Evolutionary conservation across 1,140 invertebrate genomes (phyloP).

Genomic region (Drosophila fuyamai): DNA sequence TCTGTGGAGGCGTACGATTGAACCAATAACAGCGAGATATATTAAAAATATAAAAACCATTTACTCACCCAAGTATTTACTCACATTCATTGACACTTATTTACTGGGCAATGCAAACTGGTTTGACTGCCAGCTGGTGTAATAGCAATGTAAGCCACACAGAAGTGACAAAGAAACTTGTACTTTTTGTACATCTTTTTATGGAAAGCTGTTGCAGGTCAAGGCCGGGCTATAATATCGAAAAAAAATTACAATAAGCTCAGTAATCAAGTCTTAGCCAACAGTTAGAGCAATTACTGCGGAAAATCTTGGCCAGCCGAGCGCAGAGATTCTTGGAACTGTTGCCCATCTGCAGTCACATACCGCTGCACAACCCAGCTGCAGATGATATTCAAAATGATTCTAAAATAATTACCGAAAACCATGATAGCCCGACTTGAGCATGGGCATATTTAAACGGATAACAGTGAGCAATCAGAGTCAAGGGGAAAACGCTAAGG

Average conservation of each 20-base stretch:
- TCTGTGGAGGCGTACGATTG: constrained; percentile 37
- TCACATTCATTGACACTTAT: constrained; percentile 26
- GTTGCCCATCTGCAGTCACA: constrained; percentile 52
- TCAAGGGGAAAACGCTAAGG: constrained; percentile 23
- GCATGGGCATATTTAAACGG: constrained; percentile 48
- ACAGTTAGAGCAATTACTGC: constrained; percentile 47
- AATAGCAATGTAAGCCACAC: constrained; percentile 32
- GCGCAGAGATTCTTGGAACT: constrained; percentile 46
- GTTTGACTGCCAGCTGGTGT: constrained; percentile 46
- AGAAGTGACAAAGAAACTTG: constrained; percentile 56
- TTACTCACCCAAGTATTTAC: constrained; percentile 21
- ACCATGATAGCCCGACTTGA: constrained; percentile 44
- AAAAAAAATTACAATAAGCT: constrained; percentile 19
- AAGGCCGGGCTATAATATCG: constrained; percentile 48
- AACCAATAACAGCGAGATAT: constrained; percentile 38
- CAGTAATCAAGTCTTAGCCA: background rate
- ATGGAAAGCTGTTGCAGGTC: constrained; percentile 59
- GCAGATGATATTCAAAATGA: constrained; percentile 68
- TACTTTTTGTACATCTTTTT: constrained; percentile 50
- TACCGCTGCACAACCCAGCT: constrained; percentile 48
- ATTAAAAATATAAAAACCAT: constrained; percentile 17
- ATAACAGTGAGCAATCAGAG: constrained; percentile 8
- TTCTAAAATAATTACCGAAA: constrained; percentile 76
- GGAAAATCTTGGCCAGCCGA: constrained; percentile 23
- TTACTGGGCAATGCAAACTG: constrained; percentile 28